A percentile compares a stretch with the other conserved stretches of the same genome.
Conservation (phyloP, 2,888 invertebrate species). For the Podotricha telesiphe region DNA sequence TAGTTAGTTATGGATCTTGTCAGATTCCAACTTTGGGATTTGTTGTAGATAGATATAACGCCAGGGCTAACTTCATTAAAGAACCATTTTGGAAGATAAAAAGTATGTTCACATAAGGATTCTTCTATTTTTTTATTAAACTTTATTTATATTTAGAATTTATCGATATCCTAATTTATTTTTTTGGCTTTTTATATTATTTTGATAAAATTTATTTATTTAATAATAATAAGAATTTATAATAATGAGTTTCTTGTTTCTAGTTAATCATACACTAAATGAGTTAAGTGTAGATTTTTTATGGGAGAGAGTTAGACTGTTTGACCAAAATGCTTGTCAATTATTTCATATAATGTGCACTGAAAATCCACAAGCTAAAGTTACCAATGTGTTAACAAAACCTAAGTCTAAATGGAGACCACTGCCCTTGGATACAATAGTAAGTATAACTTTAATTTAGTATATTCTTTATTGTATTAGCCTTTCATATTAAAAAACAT, state of each 20-base stretch:
- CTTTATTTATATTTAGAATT: too few relatives aligned
- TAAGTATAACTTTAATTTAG: slow-evolving; percentile 69
- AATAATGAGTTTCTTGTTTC: slow-evolving; percentile 47
- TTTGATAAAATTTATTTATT: background rate
- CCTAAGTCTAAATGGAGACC: slow-evolving; percentile 99
- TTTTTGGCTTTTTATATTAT: too few relatives aligned
- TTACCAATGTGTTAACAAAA: slow-evolving; percentile 90
- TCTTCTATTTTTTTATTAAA: background rate
- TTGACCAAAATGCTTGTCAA: slow-evolving; percentile 92
- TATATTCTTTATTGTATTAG: too few relatives aligned
- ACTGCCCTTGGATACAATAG: slow-evolving; percentile 96
- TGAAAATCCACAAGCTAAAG: slow-evolving; percentile 88
- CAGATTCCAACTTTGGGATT: slow-evolving; percentile 99
- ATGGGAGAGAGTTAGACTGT: slow-evolving; percentile 94
- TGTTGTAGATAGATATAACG: slow-evolving; percentile 98
- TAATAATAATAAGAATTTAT: too few relatives aligned
- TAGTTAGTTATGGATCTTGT: slow-evolving; percentile 98
- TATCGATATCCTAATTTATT: too few relatives aligned
- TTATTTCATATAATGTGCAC: slow-evolving; percentile 91
- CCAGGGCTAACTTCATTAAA: slow-evolving; percentile 94
- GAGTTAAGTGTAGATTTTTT: slow-evolving; percentile 91
- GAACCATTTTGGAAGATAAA: slow-evolving; percentile 98
- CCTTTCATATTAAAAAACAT: too few relatives aligned
- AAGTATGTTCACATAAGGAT: slow-evolving; percentile 75
- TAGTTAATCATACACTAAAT: slow-evolving; percentile 91